phyloP scores from a whole-genome alignment of 2,797 vertebrate genomes.

The Tachyglossus aculeatus region DNA sequence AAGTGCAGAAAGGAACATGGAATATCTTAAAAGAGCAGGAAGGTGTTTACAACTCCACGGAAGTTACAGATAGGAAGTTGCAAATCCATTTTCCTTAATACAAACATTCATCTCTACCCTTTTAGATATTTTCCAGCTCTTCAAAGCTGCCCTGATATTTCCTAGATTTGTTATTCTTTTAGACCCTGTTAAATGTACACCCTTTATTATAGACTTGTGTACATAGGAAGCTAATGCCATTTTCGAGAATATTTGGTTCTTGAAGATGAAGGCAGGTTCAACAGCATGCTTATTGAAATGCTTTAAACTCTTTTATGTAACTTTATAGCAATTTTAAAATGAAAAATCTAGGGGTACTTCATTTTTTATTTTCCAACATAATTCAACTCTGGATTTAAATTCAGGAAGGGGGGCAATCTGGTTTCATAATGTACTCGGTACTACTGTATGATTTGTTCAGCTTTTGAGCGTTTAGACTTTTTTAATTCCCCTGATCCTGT shows the following conservation, averaged over 20 bases:
- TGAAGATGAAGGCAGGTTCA: not conserved
- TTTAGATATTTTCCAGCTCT: not conserved
- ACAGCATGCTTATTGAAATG: not conserved
- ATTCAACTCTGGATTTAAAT: not conserved
- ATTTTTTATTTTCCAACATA: not conserved
- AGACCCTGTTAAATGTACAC: not conserved
- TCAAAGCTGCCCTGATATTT: not conserved
- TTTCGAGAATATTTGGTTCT: not conserved
- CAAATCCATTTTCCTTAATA: not conserved
- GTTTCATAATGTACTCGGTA: not conserved
- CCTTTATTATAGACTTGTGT: not conserved
- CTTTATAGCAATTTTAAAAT: not conserved
- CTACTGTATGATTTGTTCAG: not conserved
- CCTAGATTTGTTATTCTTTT: not conserved
- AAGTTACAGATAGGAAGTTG: not conserved
- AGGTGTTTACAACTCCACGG: not conserved
- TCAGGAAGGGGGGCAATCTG: not conserved
- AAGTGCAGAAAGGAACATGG: slow-evolving; percentile 4
- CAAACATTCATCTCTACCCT: not conserved
- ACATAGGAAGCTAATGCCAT: not conserved
- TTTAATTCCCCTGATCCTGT: too few species aligned
- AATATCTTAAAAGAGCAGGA: slow-evolving; percentile 1
- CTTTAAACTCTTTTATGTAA: not conserved
- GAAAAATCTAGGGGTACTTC: not conserved
- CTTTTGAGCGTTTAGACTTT: not conserved